Evolutionary conservation across 2,797 vertebrate genomes (phyloP), one percentile per base, ranked within the genome.

Genomic region (Sus cebifrons): DNA sequence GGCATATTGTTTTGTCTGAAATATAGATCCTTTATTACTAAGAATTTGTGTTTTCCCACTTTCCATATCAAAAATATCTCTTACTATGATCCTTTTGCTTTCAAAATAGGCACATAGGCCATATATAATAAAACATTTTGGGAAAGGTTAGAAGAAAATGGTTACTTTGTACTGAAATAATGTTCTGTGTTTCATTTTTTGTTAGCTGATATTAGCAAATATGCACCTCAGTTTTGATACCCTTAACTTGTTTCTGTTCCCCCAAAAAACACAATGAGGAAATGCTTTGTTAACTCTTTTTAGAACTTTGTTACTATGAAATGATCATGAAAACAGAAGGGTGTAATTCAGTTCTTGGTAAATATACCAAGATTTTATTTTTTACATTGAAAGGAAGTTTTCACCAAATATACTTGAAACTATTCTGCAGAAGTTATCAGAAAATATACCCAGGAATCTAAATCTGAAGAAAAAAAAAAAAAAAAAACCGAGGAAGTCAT

Each of bases 381-480:
- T 83, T 68, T 56, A 54, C 8, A 89, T 52, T 5, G 78, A 68
- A 54, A 64, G 67, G 21, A 62, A 77, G 4, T 27, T 86, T 91
- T 78, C 52, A 70, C 60, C 77, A 44, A 91, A 91, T 10, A 9
- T 49, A n/a, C 64, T 81, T 49, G 44, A 86, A 89, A 85, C 78
- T 58, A 64, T 36, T 89, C 32, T 89, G 3, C 1, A 40, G 18
- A 70, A 68, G 18, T 90, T 88, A 52, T 86, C 52, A 67, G 36
- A 87, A 81, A 84, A 85, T 58, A 84, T 87, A 60, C 23, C 23
- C 29, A 92, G 56, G 27, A 91, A 78, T 40, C 15, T 15, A 93
- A 65, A 32, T 56, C 73, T 75, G 32, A 1, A 40, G 18, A 79
- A 49, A 32, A 44, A 36, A 27, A 74, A 70, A 75, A 62, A 6